Evolutionary conservation across 2,113 vertebrate species (phyloP).

Genomic region (Chaenogobius annularis): DNA sequence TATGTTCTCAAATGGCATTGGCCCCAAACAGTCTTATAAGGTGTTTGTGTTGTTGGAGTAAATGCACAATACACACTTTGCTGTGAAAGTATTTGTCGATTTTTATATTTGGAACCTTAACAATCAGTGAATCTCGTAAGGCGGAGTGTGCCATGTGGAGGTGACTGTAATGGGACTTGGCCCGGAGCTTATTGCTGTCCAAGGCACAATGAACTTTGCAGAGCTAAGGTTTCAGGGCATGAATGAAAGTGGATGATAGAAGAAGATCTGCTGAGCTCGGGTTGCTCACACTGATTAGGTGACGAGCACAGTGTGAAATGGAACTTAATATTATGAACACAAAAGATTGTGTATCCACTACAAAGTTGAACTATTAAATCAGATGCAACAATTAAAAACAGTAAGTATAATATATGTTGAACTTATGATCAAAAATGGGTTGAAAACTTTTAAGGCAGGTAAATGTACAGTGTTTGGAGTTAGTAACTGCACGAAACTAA

Average conservation of each 20-base stretch:
- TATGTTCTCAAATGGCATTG: too few species aligned
- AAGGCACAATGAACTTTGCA: not conserved
- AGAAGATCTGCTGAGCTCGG: slow-evolving; percentile 34
- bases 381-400: not conserved
- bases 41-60: too few species aligned
- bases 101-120: not conserved
- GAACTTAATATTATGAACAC: not conserved
- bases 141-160: not conserved
- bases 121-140: not conserved
- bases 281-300: slow-evolving; percentile 23
- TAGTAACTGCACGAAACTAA: too few species aligned
- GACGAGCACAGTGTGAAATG: slow-evolving; percentile 22
- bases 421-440: too few species aligned
- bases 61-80: too few species aligned
- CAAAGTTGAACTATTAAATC: not conserved
- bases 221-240: slow-evolving; percentile 3
- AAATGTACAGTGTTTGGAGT: too few species aligned
- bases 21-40: too few species aligned
- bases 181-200: not conserved
- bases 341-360: not conserved
- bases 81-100: too few species aligned
- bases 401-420: too few species aligned
- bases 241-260: slow-evolving; percentile 27
- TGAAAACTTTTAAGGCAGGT: too few species aligned
- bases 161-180: not conserved